phyloP scores from a whole-genome alignment of 2,113 vertebrate genomes.

The Orientallactaga bullata region DNA sequence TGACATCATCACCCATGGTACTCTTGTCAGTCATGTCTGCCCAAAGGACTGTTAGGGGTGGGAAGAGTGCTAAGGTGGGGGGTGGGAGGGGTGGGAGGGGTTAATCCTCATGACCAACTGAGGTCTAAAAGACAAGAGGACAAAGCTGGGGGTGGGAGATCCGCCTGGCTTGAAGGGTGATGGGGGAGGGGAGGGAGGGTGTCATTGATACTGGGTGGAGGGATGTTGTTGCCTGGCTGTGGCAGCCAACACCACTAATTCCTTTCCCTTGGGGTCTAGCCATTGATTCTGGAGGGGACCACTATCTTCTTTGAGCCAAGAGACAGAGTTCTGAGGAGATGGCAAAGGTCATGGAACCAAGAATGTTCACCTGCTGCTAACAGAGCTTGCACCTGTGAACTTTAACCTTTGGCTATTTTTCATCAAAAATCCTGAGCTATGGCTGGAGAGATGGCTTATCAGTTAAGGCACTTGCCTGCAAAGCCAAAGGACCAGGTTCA shows the following conservation, averaged over 20 bases:
- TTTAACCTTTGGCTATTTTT: slow-evolving; percentile 52
- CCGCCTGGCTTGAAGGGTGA: slow-evolving; percentile 15
- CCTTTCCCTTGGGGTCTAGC: neutral
- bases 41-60: slow-evolving; percentile 72
- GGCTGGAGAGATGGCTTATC: too few species aligned
- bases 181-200: neutral
- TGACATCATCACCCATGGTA: slow-evolving; percentile 89
- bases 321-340: slow-evolving; percentile 18
- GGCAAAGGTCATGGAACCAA: slow-evolving; percentile 5
- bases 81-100: slow-evolving; percentile 38
- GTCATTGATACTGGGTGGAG: neutral
- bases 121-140: slow-evolving; percentile 73
- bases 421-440: neutral
- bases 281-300: neutral
- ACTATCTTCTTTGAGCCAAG: neutral
- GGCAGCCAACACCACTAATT: neutral
- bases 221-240: neutral
- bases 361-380: neutral
- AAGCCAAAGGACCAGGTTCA: too few species aligned
- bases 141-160: slow-evolving; percentile 30
- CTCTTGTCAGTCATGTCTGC: slow-evolving; percentile 84
- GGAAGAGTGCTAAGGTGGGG: neutral
- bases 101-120: slow-evolving; percentile 74
- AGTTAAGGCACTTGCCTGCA: too few species aligned
- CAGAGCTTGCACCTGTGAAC: neutral